Evolutionary conservation across 1,140 invertebrate genomes (phyloP), one percentile per base, ranked within the genome.

Genomic region (Drosophila ambigua): DNA sequence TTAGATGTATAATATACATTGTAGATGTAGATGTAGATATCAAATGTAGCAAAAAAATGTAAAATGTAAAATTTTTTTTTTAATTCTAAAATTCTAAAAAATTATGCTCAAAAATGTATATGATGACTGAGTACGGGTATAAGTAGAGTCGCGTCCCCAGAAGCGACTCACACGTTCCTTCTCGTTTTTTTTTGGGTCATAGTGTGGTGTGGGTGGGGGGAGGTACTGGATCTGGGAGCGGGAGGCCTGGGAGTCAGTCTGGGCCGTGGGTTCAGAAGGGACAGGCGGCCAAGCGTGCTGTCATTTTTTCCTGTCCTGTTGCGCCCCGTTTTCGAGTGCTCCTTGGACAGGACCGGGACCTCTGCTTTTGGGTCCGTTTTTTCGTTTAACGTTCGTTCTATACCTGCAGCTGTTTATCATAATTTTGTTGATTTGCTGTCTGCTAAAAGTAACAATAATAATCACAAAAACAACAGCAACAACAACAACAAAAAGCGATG

Each of bases 401-500:
- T 88, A 88, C 83, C 83, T 88, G 83, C 83, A 88, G 83, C 83
- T 88, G 83, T 88, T 88, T 88, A 88, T 88, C 79, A 88, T 88
- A 88, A 88, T 88, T 87, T 87, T 88, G 83, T 82, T 87, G 83
- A 87, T 87, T 87, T 87, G 83, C 82, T 87, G 83, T 87, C 82
- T 87, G 78, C 64, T 60, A 81, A 84, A 63, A 85, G 64, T 52
- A 84, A 74, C 48, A 85, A 66, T 64, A 87, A 63, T 54, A 82
- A 77, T 63, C 76, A 82, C 65, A 81, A 80, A 45, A 83, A 79
- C 45, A 80, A 74, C 71, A 61, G 58, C 41, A 80, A 80, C 62
- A 66, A 60, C 62, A 52, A n/a, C 7, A 53, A 11, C 35, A 41
- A 20, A 59, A 13, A 52, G 64, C 50, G 35, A 74, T 44, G 72